Conservation (phyloP, 2,888 invertebrate genomes). For the Ditula angustiorana region DNA sequence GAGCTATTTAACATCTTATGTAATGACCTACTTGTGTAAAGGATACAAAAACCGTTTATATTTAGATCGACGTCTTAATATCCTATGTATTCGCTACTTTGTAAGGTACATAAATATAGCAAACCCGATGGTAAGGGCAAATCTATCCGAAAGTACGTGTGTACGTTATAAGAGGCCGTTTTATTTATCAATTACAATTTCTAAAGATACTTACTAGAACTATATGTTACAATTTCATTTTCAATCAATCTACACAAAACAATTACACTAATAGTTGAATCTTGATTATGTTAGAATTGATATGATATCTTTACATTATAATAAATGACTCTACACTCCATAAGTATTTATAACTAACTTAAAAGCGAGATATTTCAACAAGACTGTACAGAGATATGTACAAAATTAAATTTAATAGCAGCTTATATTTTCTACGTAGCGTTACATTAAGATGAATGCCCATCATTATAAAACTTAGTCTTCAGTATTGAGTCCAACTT, state of each 20-base stretch:
- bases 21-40: slow-evolving; percentile 45
- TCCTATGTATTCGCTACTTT: slow-evolving; percentile 41
- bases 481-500: slow-evolving; percentile 94
- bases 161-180: slow-evolving; percentile 64
- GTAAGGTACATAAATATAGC: slow-evolving; percentile 49
- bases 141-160: slow-evolving; percentile 78
- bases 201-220: slow-evolving; percentile 32
- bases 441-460: slow-evolving; percentile 59
- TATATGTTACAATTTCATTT: slow-evolving; percentile 33
- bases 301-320: slow-evolving; percentile 27
- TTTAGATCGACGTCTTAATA: slow-evolving; percentile 17
- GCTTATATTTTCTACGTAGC: slow-evolving; percentile 58
- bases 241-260: slow-evolving; percentile 14
- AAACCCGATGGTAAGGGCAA: slow-evolving; percentile 56
- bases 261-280: slow-evolving; percentile 8
- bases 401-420: slow-evolving; percentile 55
- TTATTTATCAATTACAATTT: slow-evolving; percentile 49
- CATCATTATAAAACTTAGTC: slow-evolving; percentile 53
- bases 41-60: slow-evolving; percentile 58
- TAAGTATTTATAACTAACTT: slow-evolving; percentile 33
- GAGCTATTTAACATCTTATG: slow-evolving; percentile 38
- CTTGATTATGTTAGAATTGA: slow-evolving; percentile 30
- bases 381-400: slow-evolving; percentile 77
- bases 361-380: slow-evolving; percentile 65
- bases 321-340: slow-evolving; percentile 14